Base-by-base conservation (phyloP, 2,113 vertebrate species). In the Anarrhichthys ocellatus region DNA sequence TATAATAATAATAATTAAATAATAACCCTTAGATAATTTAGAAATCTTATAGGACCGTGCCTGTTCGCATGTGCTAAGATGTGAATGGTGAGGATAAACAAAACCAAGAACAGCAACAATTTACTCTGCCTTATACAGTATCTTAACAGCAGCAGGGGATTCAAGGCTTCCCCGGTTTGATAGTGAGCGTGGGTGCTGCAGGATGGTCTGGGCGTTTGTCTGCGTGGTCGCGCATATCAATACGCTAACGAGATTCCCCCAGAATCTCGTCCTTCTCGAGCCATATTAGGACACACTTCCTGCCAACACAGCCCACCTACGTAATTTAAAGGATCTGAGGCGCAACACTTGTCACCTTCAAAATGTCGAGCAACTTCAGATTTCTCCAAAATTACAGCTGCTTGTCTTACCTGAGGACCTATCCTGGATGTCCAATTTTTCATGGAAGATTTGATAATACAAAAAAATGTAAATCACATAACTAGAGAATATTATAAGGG, bases 261-360 rank as follows among this genome's bases (percentile, higher is more conserved):
- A 27, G 82, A 50, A 63, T 81, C 87, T 89, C 88, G 42, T 84
- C 48, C 68, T 58, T 36, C 15, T 69, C 80, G 42, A 85, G 42
- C 94, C 94, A 92, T 93, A 93, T 94, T 78, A 92, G 94, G 94
- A 76, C 72, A 81, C 34, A 1, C 80, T 92, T 94, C 93, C 93
- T 82, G 80, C 14, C 18, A 54, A 74, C 69, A 63, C 65, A 58
- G 20, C 11, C 82, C 84, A 22, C 78, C 64, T 76, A 89, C 92
- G 91, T 91, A 90, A 91, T 71, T 1, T 5, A 72, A 24, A 29
- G 46, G 6, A 54, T 14, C 34, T 70, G 38, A 78, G 40, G 63
- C 6, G 36, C 63, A 82, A 77, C 36, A 18, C 17, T 78, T 69
- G 29, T 75, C 76, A 77, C 42, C 50, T 84, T 82, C 20, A 42